phyloP scores from a whole-genome alignment of 2,888 invertebrate genomes.

The Oscheius sp. region DNA sequence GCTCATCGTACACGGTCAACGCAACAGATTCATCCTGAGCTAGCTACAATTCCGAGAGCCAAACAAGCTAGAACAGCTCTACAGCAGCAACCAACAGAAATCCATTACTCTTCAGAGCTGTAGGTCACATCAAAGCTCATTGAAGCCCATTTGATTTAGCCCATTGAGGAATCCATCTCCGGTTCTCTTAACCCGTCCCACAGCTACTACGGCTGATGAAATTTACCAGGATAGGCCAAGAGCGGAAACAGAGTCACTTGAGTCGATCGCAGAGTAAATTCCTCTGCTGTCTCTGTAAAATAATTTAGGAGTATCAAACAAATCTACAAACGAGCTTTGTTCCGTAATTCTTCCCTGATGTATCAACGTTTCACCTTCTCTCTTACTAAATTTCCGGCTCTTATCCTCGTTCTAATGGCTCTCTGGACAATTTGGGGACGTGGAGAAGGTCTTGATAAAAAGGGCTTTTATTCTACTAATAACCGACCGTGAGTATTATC shows the following conservation, averaged over 20 bases:
- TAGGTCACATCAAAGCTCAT: background rate
- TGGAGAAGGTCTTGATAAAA: constrained; percentile 19
- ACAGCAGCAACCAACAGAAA: background rate
- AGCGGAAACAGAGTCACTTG: constrained; percentile 13
- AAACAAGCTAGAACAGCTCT: background rate
- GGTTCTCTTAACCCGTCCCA: background rate
- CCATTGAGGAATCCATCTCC: constrained; percentile 15
- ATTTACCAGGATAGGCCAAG: too few species aligned
- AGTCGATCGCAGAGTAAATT: constrained; percentile 10
- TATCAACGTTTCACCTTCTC: constrained; percentile 31
- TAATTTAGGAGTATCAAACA: constrained; percentile 11
- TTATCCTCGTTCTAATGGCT: constrained; percentile 20
- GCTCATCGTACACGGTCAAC: too few species aligned
- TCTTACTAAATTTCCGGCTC: constrained; percentile 22
- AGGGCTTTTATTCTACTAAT: too few species aligned
- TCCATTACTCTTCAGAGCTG: constrained; percentile 12
- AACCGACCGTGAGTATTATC: too few species aligned
- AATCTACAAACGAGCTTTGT: constrained; percentile 21
- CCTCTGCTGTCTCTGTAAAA: too few species aligned
- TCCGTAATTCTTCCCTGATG: constrained; percentile 20
- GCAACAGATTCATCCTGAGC: background rate
- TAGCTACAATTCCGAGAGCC: background rate
- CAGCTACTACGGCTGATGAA: background rate
- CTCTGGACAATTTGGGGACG: constrained; percentile 31
- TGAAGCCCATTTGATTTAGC: background rate